Percentiles rank a stretch among this genome's conserved stretches.
Evolutionary conservation across 92 coral and sea anemone genomes (phyloP).

Genomic region (Porites cylindrica): DNA sequence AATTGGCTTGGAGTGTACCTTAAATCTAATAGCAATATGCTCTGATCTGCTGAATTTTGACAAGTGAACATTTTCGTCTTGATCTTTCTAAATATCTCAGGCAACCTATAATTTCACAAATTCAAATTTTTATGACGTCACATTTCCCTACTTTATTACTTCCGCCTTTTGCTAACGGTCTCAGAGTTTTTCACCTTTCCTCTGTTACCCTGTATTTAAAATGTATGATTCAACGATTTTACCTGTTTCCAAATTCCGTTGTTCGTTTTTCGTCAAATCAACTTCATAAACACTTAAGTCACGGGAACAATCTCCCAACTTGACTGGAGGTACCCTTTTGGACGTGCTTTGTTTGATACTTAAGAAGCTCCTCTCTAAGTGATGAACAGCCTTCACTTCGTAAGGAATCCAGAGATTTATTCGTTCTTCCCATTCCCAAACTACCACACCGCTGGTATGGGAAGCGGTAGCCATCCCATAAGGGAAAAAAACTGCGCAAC

Average conservation of each 20-base stretch:
- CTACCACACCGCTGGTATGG: slow-evolving; percentile 49
- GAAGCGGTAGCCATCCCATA: slow-evolving; percentile 25
- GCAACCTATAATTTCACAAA: background rate
- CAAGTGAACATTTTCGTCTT: too few species aligned
- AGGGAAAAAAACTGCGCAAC: background rate
- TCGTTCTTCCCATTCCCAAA: slow-evolving; percentile 91
- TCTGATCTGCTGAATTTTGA: too few species aligned
- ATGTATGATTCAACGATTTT: background rate
- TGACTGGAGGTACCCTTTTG: slow-evolving; percentile 21
- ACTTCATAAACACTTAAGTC: slow-evolving; percentile 67
- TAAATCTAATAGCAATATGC: too few species aligned
- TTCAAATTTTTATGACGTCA: too few species aligned
- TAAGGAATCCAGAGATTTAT: slow-evolving; percentile 81
- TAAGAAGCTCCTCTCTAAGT: slow-evolving; percentile 55
- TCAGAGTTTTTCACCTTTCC: background rate
- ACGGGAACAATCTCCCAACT: slow-evolving; percentile 58
- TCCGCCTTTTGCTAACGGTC: background rate
- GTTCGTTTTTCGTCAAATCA: slow-evolving; percentile 59
- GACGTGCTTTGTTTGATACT: background rate
- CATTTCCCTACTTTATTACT: background rate
- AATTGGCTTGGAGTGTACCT: too few species aligned
- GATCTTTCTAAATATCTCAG: background rate
- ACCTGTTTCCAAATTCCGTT: slow-evolving; percentile 80
- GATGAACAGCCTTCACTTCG: slow-evolving; percentile 44
- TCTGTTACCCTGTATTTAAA: too few species aligned